phyloP scores from a whole-genome alignment of 1,140 invertebrate genomes.

The Mamestra configurata region DNA sequence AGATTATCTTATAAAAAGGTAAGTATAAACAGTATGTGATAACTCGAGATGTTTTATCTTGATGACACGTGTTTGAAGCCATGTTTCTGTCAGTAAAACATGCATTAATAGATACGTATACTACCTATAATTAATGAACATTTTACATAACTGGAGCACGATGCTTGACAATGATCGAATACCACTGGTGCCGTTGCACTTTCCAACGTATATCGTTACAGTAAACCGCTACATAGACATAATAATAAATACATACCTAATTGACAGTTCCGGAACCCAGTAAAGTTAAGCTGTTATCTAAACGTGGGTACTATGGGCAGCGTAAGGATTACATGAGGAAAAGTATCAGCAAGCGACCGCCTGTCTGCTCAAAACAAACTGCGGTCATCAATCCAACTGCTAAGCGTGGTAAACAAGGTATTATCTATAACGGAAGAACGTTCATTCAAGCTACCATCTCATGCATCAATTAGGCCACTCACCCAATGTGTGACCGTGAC shows the following conservation, averaged over 20 bases:
- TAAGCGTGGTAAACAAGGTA: background rate
- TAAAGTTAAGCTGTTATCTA: too few relatives aligned
- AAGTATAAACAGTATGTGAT: background rate
- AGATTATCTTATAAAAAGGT: conserved; percentile 16
- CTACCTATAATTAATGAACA: background rate
- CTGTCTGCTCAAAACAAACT: background rate
- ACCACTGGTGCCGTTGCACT: background rate
- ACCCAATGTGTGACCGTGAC: too few relatives aligned
- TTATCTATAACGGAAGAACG: background rate
- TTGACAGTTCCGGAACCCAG: too few relatives aligned
- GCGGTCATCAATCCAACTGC: background rate
- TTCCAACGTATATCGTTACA: background rate
- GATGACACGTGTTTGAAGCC: conserved; percentile 15
- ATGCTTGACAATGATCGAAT: background rate
- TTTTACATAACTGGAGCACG: background rate
- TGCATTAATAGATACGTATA: too few relatives aligned
- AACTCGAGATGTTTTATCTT: background rate
- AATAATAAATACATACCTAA: too few relatives aligned
- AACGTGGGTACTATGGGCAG: too few relatives aligned
- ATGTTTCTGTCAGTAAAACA: background rate
- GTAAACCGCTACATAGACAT: too few relatives aligned
- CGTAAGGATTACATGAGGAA: background rate
- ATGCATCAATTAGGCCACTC: too few relatives aligned
- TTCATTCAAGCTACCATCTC: too few relatives aligned
- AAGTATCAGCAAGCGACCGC: background rate